Evolutionary conservation across 2,888 invertebrate genomes (phyloP).

Genomic region (Cheilosia grossa): DNA sequence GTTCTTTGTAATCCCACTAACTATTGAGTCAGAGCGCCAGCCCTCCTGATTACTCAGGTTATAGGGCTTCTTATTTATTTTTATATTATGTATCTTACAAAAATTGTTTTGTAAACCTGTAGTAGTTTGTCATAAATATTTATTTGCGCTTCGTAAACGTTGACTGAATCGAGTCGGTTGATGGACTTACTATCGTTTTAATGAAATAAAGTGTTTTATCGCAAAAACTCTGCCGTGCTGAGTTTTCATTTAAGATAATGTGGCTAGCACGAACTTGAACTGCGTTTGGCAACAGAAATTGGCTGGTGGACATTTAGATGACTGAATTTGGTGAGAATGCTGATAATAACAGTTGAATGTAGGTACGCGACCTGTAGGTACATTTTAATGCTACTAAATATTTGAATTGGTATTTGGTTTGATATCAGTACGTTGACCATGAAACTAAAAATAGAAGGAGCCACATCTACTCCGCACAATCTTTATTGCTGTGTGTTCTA

Average conservation of each 20-base stretch:
- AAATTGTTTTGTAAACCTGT: slow-evolving; percentile 21
- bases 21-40: background rate
- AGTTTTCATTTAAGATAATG: background rate
- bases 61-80: slow-evolving; percentile 29
- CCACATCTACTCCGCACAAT: too few relatives aligned
- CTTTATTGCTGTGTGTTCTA: too few relatives aligned
- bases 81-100: slow-evolving; percentile 11
- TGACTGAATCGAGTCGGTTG: background rate
- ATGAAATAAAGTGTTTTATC: slow-evolving; percentile 30
- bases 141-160: background rate
- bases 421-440: too few relatives aligned
- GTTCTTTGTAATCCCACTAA: slow-evolving; percentile 28
- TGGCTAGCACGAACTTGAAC: background rate
- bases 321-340: background rate
- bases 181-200: background rate
- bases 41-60: background rate
- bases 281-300: background rate
- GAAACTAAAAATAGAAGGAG: too few relatives aligned
- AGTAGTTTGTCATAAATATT: slow-evolving; percentile 11
- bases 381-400: too few relatives aligned
- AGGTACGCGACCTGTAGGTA: background rate
- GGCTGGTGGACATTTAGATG: background rate
- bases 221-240: background rate
- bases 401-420: too few relatives aligned
- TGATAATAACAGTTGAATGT: background rate